Evolutionary conservation across 2,888 invertebrate species (phyloP), one percentile per base, ranked within the genome.

Genomic region (Nebria salina): DNA sequence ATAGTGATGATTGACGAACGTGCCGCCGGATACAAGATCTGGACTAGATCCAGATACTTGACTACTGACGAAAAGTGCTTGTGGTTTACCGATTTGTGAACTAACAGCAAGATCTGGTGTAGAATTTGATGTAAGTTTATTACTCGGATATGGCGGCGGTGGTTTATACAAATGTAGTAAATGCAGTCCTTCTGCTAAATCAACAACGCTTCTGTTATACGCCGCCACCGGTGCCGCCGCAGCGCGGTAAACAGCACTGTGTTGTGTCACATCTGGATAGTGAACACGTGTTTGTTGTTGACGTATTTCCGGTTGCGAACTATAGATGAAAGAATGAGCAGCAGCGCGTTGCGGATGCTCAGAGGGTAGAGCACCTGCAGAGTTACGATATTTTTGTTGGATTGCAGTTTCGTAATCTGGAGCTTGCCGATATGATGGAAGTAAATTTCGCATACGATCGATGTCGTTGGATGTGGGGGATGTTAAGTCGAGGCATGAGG

Each of bases 331-430:
- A 85, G 89, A 90, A 0, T 90, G 88, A 20, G 75, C 64, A 64
- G 75, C 20, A 15, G 75, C 64, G 54, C 81, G 89, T 88, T 0
- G 89, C 89, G 72, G 90, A 89, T 0, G 89, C 85, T 8, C 89
- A 54, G 85, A 83, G 8, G 86, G 85, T 82, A 88, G 86, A 83
- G 90, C 90, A 80, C 89, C 89, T n/a, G 91, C 89, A n/a, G 91
- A 90, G 42, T 90, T 92, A 74, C 93, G 91, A 88, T 95, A 95
- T 87, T 96, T 96, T 85, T 96, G 94, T 87, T 96, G 95, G 82
- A 98, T 92, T 13, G 98, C 97, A 0, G 97, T 96, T 87, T 98
- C 97, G 88, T 98, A 98, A 89, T 98, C 98, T 0, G 98, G 98
- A 1, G 97, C 97, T 0, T 96, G 96, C 2, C 98, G 92, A 88